Evolutionary conservation across 2,888 invertebrate species (phyloP).

Genomic region (Acrobasis suavella): DNA sequence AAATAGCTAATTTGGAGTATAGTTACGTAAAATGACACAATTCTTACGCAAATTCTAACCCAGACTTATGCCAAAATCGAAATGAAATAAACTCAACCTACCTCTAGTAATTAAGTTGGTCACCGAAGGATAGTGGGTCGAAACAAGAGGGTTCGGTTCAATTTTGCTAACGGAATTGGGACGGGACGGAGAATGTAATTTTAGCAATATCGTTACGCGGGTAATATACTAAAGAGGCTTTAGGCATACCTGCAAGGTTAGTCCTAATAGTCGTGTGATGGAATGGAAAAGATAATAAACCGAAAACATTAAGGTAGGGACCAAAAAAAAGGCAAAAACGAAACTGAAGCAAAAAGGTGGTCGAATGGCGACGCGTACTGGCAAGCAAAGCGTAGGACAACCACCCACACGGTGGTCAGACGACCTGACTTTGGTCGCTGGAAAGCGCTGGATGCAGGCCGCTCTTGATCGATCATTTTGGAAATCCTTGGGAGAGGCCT

Average conservation of each 20-base stretch:
- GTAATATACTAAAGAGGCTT: slow-evolving; percentile 7
- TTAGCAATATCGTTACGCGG: slow-evolving; percentile 16
- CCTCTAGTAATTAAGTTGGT: slow-evolving; percentile 23
- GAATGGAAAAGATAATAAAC: not conserved
- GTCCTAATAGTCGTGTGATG: slow-evolving; percentile 17
- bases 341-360: too few relatives aligned
- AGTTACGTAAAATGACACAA: too few relatives aligned
- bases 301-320: not conserved
- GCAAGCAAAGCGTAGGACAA: too few relatives aligned
- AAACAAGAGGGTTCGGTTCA: slow-evolving; percentile 26
- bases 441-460: too few relatives aligned
- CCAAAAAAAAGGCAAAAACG: too few relatives aligned
- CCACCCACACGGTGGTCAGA: too few relatives aligned
- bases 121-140: slow-evolving; percentile 19
- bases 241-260: slow-evolving; percentile 25
- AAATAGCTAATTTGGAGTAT: too few relatives aligned
- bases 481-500: too few relatives aligned
- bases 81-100: slow-evolving; percentile 8
- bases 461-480: too few relatives aligned
- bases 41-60: not conserved
- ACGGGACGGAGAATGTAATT: slow-evolving; percentile 8
- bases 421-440: too few relatives aligned
- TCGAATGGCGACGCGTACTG: too few relatives aligned
- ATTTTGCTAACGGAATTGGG: slow-evolving; percentile 26
- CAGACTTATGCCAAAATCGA: not conserved